These are phyloP conservation scores for Torymus aiolomorphi DNA, from an alignment of 2,888 invertebrate genomes.

Conservation along the genomic window DNA sequence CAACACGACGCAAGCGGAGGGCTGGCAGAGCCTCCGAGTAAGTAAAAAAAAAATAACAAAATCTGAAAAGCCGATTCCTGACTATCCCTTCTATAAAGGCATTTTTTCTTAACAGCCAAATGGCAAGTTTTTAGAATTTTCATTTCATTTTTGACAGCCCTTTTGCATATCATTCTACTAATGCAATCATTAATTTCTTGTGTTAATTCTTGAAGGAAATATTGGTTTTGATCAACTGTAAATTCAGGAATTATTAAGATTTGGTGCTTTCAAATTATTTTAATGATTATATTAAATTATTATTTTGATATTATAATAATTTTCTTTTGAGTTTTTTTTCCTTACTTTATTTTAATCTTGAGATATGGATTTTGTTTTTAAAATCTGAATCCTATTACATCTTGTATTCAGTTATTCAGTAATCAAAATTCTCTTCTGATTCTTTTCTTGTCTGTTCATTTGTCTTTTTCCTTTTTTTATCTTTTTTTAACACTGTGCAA, in stretches of 20 bases:
- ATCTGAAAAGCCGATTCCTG: slow-evolving; percentile 56
- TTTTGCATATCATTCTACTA: slow-evolving; percentile 51
- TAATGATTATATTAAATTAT: no score
- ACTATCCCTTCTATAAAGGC: slow-evolving; percentile 48
- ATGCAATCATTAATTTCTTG: slow-evolving; percentile 43
- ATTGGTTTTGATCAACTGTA: slow-evolving; percentile 20
- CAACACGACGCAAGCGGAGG: slow-evolving; percentile 77
- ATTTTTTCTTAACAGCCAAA: slow-evolving; percentile 45
- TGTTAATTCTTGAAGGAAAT: slow-evolving; percentile 29
- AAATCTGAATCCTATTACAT: not conserved
- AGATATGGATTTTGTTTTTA: not conserved
- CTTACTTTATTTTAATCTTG: slow-evolving; percentile 1
- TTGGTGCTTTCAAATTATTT: not conserved
- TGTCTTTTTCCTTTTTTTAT: slow-evolving; percentile 15
- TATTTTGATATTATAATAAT: no score
- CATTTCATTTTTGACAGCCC: slow-evolving; percentile 48
- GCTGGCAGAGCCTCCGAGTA: slow-evolving; percentile 76
- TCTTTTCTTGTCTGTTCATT: slow-evolving; percentile 32
- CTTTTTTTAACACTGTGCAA: slow-evolving; percentile 34
- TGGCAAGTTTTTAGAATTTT: slow-evolving; percentile 31
- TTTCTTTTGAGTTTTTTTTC: not conserved
- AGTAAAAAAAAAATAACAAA: slow-evolving; percentile 69
- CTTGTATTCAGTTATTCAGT: slow-evolving; percentile 24
- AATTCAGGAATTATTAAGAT: not conserved
- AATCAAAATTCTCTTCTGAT: slow-evolving; percentile 29